Percentiles rank a stretch among this genome's conserved stretches.
Evolutionary conservation across 2,797 vertebrate genomes (phyloP).

Genomic region (Xiphorhynchus erythropygius): DNA sequence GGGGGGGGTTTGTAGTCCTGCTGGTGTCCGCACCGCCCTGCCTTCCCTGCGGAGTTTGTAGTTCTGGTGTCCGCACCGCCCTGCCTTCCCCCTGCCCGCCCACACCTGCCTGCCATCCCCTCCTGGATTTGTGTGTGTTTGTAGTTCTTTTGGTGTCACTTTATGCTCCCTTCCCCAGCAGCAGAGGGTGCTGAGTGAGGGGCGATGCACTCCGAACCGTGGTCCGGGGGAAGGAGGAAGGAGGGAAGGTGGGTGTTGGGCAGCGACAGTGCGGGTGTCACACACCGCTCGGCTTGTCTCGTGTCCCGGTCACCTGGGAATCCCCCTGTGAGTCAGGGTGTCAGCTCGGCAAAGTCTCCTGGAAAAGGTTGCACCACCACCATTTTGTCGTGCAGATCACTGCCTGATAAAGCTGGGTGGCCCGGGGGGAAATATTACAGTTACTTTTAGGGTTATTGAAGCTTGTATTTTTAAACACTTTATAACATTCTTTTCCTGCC

Average conservation of each 20-base stretch:
- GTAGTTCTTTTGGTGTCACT: neutral
- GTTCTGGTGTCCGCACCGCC: neutral
- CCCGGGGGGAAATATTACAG: neutral
- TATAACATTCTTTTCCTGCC: neutral
- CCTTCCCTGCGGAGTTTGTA: too few relatives aligned
- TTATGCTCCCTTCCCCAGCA: fast-evolving
- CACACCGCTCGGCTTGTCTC: fast-evolving
- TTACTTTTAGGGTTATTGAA: neutral
- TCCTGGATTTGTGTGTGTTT: too few relatives aligned
- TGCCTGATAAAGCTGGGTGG: neutral
- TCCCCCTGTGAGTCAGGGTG: neutral
- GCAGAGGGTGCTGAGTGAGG: neutral
- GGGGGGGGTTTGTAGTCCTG: too few relatives aligned
- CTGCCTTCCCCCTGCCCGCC: too few relatives aligned
- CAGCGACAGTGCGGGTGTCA: neutral
- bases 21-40: too few relatives aligned
- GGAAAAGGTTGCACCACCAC: neutral
- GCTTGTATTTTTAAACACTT: neutral
- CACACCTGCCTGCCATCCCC: too few relatives aligned
- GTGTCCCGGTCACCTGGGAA: neutral
- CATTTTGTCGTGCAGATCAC: neutral
- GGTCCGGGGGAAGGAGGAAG: neutral
- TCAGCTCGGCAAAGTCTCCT: neutral
- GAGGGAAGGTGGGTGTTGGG: neutral
- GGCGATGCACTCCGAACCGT: too few relatives aligned